Evolutionary conservation across 2,797 vertebrate species (phyloP).

Genomic region (Oreochromis grahami): DNA sequence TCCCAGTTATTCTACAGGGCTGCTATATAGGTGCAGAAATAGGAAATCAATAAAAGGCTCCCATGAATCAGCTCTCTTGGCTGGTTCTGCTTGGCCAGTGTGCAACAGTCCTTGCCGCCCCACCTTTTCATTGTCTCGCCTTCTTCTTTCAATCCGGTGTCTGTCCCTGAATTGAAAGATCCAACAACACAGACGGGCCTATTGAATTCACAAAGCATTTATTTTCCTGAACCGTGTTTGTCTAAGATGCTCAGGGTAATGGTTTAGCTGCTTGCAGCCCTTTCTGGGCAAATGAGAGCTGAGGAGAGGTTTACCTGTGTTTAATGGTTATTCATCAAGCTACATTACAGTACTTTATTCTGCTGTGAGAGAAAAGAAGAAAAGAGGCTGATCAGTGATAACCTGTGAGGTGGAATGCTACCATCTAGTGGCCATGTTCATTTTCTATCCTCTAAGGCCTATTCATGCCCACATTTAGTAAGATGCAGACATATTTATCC

Average conservation of each 20-base stretch:
- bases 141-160: constrained; percentile 25
- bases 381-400: not conserved
- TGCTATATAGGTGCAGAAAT: constrained; percentile 51
- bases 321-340: constrained; percentile 37
- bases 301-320: constrained; percentile 26
- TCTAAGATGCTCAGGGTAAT: constrained; percentile 25
- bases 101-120: constrained; percentile 25
- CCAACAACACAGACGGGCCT: constrained; percentile 12
- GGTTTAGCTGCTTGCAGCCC: constrained; percentile 17
- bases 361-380: not conserved
- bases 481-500: not conserved
- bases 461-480: not conserved
- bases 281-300: constrained; percentile 32
- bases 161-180: constrained; percentile 30
- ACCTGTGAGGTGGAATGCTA: constrained; percentile 53
- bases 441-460: not conserved
- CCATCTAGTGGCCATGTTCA: constrained; percentile 64
- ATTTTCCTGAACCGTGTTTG: constrained; percentile 4
- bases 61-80: constrained; percentile 69
- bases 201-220: constrained; percentile 22
- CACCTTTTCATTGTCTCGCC: constrained; percentile 41
- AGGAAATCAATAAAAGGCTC: constrained; percentile 69
- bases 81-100: constrained; percentile 20
- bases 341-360: constrained; percentile 17
- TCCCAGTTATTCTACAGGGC: constrained; percentile 46